phyloP scores from a whole-genome alignment of 2,113 vertebrate genomes.

The Sinocyclocheilus rhinocerous region DNA sequence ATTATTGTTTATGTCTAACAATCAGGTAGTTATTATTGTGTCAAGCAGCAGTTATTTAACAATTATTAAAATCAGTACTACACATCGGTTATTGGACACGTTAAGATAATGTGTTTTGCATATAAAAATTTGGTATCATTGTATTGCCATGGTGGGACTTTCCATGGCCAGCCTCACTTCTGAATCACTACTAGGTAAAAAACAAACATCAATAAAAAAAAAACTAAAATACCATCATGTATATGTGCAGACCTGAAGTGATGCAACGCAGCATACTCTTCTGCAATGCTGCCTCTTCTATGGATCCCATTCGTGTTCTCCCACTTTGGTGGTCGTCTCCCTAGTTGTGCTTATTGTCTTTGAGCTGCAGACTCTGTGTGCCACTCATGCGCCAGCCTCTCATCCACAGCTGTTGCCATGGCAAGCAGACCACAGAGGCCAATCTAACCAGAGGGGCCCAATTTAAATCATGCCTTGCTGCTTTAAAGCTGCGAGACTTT shows the following conservation, averaged over 20 bases:
- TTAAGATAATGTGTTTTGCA: no score
- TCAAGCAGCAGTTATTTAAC: not conserved
- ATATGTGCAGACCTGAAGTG: not conserved
- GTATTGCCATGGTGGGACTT: not conserved
- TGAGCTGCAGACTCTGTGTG: conserved; percentile 32
- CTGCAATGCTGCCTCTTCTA: not conserved
- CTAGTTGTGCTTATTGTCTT: conserved; percentile 27
- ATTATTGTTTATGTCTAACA: no score
- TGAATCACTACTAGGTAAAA: not conserved
- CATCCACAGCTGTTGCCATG: conserved; percentile 56
- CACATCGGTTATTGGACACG: not conserved
- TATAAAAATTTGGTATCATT: not conserved
- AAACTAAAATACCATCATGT: not conserved
- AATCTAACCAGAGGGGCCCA: conserved; percentile 42
- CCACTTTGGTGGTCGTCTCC: not conserved
- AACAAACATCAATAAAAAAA: not conserved
- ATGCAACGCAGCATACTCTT: conserved; percentile 4
- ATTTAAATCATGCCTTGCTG: conserved; percentile 48
- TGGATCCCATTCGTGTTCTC: not conserved
- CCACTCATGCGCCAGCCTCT: conserved; percentile 43
- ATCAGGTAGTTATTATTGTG: not conserved
- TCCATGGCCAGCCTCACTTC: not conserved
- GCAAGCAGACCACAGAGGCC: conserved; percentile 48
- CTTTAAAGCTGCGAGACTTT: not conserved
- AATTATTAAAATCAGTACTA: not conserved